A percentile compares a stretch with the other conserved stretches of the same genome.
Conservation (phyloP, 2,888 invertebrate genomes). For the Uloborus plumipes region DNA sequence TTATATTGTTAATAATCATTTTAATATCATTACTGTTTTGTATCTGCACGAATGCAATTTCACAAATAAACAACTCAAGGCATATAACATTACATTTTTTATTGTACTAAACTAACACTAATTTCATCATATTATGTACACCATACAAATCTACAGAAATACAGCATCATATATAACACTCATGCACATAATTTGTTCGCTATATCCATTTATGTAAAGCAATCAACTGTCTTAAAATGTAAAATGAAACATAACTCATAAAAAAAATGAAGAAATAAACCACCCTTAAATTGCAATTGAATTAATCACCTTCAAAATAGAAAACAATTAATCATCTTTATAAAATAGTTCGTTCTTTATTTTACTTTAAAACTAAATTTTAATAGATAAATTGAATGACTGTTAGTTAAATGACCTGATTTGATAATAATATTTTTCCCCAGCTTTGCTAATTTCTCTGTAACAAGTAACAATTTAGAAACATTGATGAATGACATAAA, state of each 20-base stretch:
- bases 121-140: slow-evolving; percentile 51
- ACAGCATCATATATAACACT: slow-evolving; percentile 40
- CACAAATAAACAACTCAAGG: too few species aligned
- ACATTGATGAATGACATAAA: too few species aligned
- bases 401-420: too few species aligned
- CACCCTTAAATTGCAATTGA: too few species aligned
- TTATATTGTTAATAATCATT: too few species aligned
- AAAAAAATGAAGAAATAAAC: slow-evolving; percentile 7
- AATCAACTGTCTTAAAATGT: slow-evolving; percentile 2
- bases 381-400: background rate
- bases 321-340: slow-evolving; percentile 5
- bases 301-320: background rate
- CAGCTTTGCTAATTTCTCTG: too few species aligned
- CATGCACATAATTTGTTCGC: slow-evolving; percentile 47
- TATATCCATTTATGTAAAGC: slow-evolving; percentile 27
- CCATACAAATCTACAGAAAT: slow-evolving; percentile 45
- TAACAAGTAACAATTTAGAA: too few species aligned
- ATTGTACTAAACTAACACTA: slow-evolving; percentile 56
- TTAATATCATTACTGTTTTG: too few species aligned
- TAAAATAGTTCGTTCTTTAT: background rate
- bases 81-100: slow-evolving; percentile 16
- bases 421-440: too few species aligned
- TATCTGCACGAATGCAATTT: too few species aligned
- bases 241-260: background rate
- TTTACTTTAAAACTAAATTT: background rate